Evolutionary conservation across 2,888 invertebrate genomes (phyloP).

Genomic region (Calliphora vomitoria): DNA sequence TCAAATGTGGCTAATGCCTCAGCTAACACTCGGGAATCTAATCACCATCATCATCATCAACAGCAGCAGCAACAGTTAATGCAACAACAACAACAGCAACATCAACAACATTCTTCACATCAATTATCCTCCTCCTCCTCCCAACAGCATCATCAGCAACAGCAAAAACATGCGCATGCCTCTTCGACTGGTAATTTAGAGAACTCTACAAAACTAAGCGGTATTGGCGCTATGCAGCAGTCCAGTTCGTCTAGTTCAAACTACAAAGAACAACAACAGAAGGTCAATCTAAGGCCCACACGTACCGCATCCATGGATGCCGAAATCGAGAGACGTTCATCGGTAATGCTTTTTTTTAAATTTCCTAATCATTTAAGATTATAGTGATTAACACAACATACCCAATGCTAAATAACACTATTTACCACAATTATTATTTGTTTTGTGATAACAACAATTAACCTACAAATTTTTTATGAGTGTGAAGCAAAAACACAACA

Average conservation of each 20-base stretch:
- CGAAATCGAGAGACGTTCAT: conserved; percentile 79
- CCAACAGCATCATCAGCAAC: conserved; percentile 42
- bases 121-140: conserved; percentile 61
- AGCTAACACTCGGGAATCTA: conserved; percentile 86
- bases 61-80: conserved; percentile 49
- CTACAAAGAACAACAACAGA: conserved; percentile 77
- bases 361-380: conserved; percentile 63
- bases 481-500: no score
- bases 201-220: conserved; percentile 74
- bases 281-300: conserved; percentile 78
- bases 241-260: conserved; percentile 61
- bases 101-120: conserved; percentile 78
- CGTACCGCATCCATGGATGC: conserved; percentile 79
- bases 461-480: neutral
- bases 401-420: conserved; percentile 20
- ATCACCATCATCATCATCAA: conserved; percentile 86
- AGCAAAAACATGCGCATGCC: conserved; percentile 65
- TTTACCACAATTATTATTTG: neutral
- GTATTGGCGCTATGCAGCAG: conserved; percentile 73
- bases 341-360: conserved; percentile 74
- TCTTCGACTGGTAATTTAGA: conserved; percentile 65
- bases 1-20: conserved; percentile 66
- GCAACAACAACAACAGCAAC: conserved; percentile 47
- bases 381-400: conserved; percentile 25
- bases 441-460: neutral